These are phyloP conservation scores for Eilema sororculum DNA, from an alignment of 2,888 invertebrate genomes.

Conservation along the genomic window DNA sequence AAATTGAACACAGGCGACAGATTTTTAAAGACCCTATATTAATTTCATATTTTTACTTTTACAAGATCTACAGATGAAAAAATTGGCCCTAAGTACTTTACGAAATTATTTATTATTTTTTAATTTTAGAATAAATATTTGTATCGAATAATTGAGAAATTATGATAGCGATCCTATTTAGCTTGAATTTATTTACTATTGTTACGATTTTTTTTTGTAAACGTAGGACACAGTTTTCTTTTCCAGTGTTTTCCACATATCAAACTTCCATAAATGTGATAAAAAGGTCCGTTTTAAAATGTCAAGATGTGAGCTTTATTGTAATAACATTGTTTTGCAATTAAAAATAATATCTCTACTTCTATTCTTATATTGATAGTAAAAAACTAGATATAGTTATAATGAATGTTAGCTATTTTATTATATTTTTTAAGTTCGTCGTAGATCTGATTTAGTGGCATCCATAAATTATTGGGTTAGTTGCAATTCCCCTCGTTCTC, in stretches of 20 bases:
- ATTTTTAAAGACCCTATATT: too few species aligned
- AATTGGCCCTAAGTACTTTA: neutral
- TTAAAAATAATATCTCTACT: neutral
- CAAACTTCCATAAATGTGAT: slow-evolving; percentile 44
- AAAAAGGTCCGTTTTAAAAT: slow-evolving; percentile 32
- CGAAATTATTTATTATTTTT: slow-evolving; percentile 3
- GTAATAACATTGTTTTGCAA: slow-evolving; percentile 12
- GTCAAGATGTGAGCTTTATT: neutral
- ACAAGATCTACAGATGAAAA: too few species aligned
- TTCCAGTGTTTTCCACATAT: slow-evolving; percentile 40
- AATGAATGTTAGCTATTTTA: slow-evolving; percentile 3
- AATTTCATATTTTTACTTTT: too few species aligned
- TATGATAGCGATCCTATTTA: slow-evolving; percentile 14
- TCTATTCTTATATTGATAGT: neutral
- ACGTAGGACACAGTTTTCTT: neutral
- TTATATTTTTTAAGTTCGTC: neutral
- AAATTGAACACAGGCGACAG: too few species aligned
- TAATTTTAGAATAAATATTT: neutral
- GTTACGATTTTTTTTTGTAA: slow-evolving; percentile 29
- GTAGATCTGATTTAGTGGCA: slow-evolving; percentile 1
- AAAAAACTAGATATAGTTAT: neutral
- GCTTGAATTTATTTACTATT: slow-evolving; percentile 19
- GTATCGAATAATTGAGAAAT: neutral
- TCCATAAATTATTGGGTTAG: too few species aligned
- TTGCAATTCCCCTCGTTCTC: too few species aligned